Base-by-base conservation (phyloP, 30 jellyfish, hydroid and myxozoan genomes). In the Aurelia sp. region DNA sequence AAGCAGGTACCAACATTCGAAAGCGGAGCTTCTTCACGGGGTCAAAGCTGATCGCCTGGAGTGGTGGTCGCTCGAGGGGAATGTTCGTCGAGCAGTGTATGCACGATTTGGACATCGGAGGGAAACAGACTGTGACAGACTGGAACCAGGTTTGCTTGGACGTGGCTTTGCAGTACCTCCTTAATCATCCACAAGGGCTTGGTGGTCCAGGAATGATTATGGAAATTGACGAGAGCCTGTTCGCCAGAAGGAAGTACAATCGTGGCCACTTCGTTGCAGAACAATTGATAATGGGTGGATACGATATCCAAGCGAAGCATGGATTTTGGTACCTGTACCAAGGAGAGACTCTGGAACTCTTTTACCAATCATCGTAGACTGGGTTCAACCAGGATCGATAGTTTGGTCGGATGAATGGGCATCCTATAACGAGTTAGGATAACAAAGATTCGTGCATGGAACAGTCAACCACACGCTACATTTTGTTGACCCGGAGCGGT, bases 301-400 rank as follows among this genome's bases (percentile, higher is more conserved):
- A 27, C 33, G 90, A 79, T 79, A 22, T 63, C 62, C 24, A 86
- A 86, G 7, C 53, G 67, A 81, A 38, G 17, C 19, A 64, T 89
- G 91, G 77, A 44, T 81, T 53, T 83, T 81, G 75, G 83, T 81
- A 13, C 88, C 91, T 12, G 91, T 84, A n/a, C 67, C 86, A n/a
- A 47, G 80, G 38, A 84, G 90, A 51, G 93, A 84, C 63, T 67
- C 91, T 11, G 91, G 83, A 0, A 84, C 84, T 4, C 80, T 84
- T 1, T 50, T 81, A 27, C 91, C 91, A 5, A 50, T 61, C 64
- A 80, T 63, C 13, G 61, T 30, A 21, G 72, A 81, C 15, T 69
- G 80, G 33, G 33, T 27, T 27, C 33, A 27, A 27, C 33, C 33
- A 27, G 33, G 33, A 27, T 27, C 33, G 2, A 82, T 64, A 27